These are phyloP conservation scores for Ditula angustiorana DNA, from an alignment of 2,888 invertebrate genomes.

Conservation along the genomic window DNA sequence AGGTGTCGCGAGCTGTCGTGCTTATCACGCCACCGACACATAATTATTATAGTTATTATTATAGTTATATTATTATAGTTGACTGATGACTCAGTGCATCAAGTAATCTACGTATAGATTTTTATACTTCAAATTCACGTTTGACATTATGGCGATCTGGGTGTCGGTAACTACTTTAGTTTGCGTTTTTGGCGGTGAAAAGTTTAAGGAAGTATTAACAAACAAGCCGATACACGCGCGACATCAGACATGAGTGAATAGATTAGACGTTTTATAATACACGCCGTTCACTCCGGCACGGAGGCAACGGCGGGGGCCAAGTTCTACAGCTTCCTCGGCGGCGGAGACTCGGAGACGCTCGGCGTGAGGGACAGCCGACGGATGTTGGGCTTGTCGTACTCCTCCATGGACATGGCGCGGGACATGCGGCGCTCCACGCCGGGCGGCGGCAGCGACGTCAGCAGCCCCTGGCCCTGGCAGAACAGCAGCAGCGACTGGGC, in stretches of 20 bases:
- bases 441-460: slow-evolving; percentile 93
- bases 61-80: too few relatives aligned
- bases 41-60: too few relatives aligned
- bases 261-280: too few relatives aligned
- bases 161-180: too few relatives aligned
- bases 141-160: too few relatives aligned
- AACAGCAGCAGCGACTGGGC: slow-evolving; percentile 94
- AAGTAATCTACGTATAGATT: too few relatives aligned
- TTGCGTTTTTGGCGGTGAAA: too few relatives aligned
- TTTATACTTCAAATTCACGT: too few relatives aligned
- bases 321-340: slow-evolving; percentile 69
- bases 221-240: not conserved
- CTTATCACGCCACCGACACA: too few relatives aligned
- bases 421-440: slow-evolving; percentile 91
- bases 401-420: slow-evolving; percentile 92
- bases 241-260: too few relatives aligned
- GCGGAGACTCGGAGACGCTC: slow-evolving; percentile 67
- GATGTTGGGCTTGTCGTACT: slow-evolving; percentile 93
- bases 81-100: too few relatives aligned
- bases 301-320: slow-evolving; percentile 48
- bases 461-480: slow-evolving; percentile 94
- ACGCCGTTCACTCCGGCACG: slow-evolving; percentile 54
- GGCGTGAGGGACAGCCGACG: slow-evolving; percentile 89
- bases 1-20: too few relatives aligned
- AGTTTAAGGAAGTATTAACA: not conserved